A percentile compares a stretch with the other conserved stretches of the same genome.
phyloP scores from a whole-genome alignment of 2,797 vertebrate genomes.

The Cheirogaleus major region DNA sequence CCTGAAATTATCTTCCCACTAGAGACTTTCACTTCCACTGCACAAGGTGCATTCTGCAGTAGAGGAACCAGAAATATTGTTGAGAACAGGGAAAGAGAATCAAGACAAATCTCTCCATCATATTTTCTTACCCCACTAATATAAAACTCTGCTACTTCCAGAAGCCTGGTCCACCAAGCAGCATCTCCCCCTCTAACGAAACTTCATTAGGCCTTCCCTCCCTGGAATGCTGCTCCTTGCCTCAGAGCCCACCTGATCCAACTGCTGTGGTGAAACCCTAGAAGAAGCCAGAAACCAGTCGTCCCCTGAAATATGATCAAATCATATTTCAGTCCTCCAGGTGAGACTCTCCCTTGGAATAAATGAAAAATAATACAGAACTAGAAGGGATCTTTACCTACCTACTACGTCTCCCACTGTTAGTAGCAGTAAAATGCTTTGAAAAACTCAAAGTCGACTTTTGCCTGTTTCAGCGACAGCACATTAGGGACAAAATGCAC shows the following conservation, averaged over 20 bases:
- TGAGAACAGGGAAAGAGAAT: neutral
- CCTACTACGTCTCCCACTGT: neutral
- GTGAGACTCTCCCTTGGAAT: neutral
- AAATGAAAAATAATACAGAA: neutral
- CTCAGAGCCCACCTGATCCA: neutral
- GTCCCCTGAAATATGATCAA: neutral
- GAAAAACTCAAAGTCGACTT: neutral
- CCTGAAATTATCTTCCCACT: neutral
- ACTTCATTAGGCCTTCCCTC: neutral
- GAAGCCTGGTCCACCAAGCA: neutral
- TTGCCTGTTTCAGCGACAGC: neutral
- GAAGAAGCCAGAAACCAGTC: neutral
- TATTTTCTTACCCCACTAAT: too few species aligned
- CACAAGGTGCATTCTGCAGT: neutral
- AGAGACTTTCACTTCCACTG: neutral
- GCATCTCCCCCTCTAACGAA: neutral
- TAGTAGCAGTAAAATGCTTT: neutral
- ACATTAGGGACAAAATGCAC: neutral
- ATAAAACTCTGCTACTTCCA: neutral
- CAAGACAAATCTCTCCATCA: neutral
- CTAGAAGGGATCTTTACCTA: neutral
- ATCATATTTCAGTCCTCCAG: neutral
- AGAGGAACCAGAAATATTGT: neutral
- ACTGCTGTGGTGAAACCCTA: neutral
- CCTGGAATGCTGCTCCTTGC: neutral